A percentile compares a stretch with the other conserved stretches of the same genome.
phyloP scores from a whole-genome alignment of 2,113 vertebrate species.

The Petrocephalus microphthalmus region DNA sequence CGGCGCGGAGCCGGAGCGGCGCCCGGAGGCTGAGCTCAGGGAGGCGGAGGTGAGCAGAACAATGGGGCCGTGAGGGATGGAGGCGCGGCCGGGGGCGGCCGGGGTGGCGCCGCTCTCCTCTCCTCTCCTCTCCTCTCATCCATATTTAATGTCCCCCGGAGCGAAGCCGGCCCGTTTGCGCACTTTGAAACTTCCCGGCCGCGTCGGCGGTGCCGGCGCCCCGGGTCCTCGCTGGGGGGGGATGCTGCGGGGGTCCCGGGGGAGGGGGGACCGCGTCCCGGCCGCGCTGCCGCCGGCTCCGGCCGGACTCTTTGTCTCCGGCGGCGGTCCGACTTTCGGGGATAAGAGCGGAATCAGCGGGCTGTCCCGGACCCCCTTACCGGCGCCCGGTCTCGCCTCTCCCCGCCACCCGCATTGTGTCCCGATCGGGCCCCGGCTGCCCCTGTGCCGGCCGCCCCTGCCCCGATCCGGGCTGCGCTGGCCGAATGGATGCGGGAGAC shows the following conservation, averaged over 20 bases:
- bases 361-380: no score
- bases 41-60: conserved; percentile 17
- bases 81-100: neutral
- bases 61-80: neutral
- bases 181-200: conserved; percentile 1
- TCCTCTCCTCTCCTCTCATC: no score
- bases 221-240: neutral
- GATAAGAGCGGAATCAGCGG: no score
- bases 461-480: neutral
- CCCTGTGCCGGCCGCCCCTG: no score
- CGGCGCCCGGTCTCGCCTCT: no score
- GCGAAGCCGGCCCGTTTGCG: no score
- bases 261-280: neutral
- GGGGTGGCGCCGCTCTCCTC: no score
- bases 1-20: conserved; percentile 7
- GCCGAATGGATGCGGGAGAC: neutral
- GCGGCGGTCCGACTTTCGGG: neutral
- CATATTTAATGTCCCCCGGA: no score
- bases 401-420: no score
- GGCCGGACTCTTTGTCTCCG: neutral
- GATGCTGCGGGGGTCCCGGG: neutral
- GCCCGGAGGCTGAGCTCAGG: neutral
- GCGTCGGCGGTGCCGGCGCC: neutral
- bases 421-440: neutral
- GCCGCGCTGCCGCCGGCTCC: neutral